Base-by-base conservation (phyloP, 2,797 vertebrate species). In the Muraenolepis orangiensis region DNA sequence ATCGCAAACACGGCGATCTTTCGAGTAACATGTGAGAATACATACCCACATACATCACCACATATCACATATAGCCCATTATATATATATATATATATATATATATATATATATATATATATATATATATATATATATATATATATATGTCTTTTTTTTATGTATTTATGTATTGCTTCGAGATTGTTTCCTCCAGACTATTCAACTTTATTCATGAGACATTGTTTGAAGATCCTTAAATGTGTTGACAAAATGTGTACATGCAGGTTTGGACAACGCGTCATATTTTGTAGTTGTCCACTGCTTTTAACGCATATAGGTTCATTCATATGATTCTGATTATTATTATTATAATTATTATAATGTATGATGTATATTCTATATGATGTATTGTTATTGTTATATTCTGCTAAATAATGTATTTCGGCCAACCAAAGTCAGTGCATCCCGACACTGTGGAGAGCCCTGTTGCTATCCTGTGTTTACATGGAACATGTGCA, bases 401-500 rank as follows among this genome's bases (percentile, higher is more conserved):
- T 29, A 66, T 66, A 13, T 28, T 16, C 6, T 66, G 13, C 64
- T 3, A 30, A 28, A 28, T 1, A 30, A 14, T 80, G 77, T 82
- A 36, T 16, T 74, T 80, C 77, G 31, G 72, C 78, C 76, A 82
- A 72, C 81, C 20, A 57, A 57, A 57, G 51, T 57, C 51, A n/a
- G 16, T 51, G 42, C 42, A 72, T 42, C 72, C 72, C 66, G 26
- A 66, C 46, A 34, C 51, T 76, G 70, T 20, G 74, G 77, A 80
- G 74, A 70, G 72, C 73, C 76, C 10, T 66, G 30, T 46, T 70
- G 11, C 31, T 34, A 78, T 85, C 40, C 89, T 93, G 93, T 94
- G 93, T 95, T 94, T 93, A 93, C 93, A 80, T 87, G 87, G 78
- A 88, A 90, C 93, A 94, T 94, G 93, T 94, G 94, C 91, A 87